Evolutionary conservation across 2,888 invertebrate genomes (phyloP).

Genomic region (Cryptophagus acutangulus): DNA sequence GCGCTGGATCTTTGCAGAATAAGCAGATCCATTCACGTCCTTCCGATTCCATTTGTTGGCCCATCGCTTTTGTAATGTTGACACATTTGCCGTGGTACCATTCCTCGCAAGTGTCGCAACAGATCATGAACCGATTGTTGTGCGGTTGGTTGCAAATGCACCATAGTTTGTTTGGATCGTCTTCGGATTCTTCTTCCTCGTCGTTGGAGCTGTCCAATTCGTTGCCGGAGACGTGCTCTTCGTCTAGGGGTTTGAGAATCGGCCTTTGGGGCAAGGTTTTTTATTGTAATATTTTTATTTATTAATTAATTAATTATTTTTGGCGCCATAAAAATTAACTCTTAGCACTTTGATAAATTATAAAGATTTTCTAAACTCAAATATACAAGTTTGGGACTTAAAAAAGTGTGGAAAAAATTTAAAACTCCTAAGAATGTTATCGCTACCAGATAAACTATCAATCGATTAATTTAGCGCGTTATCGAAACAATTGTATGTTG

Average conservation of each 20-base stretch:
- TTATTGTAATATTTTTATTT: too few relatives aligned
- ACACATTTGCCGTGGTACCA: conserved; percentile 99
- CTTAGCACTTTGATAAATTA: too few relatives aligned
- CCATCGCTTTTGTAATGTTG: conserved; percentile 85
- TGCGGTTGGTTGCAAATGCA: conserved; percentile 94
- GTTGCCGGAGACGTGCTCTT: conserved; percentile 45
- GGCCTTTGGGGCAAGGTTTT: too few relatives aligned
- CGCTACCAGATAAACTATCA: too few relatives aligned
- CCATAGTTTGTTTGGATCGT: conserved; percentile 91
- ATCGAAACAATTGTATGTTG: too few relatives aligned
- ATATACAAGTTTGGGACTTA: too few relatives aligned
- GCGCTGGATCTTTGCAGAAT: conserved; percentile 60
- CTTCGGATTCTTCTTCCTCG: conserved; percentile 73
- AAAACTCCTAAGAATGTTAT: too few relatives aligned
- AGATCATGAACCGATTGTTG: conserved; percentile 95
- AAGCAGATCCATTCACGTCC: conserved; percentile 88
- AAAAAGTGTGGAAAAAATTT: too few relatives aligned
- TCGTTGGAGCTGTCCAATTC: conserved; percentile 47
- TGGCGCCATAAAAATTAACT: too few relatives aligned
- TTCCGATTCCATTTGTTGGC: conserved; percentile 84
- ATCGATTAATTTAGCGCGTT: too few relatives aligned
- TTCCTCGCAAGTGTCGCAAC: conserved; percentile 92
- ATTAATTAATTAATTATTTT: too few relatives aligned
- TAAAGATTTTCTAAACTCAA: neutral
- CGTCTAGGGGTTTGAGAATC: conserved; percentile 40